Percentiles rank a stretch among this genome's conserved stretches.
Conservation (phyloP, 2,113 vertebrate genomes). For the Passer montanus region DNA sequence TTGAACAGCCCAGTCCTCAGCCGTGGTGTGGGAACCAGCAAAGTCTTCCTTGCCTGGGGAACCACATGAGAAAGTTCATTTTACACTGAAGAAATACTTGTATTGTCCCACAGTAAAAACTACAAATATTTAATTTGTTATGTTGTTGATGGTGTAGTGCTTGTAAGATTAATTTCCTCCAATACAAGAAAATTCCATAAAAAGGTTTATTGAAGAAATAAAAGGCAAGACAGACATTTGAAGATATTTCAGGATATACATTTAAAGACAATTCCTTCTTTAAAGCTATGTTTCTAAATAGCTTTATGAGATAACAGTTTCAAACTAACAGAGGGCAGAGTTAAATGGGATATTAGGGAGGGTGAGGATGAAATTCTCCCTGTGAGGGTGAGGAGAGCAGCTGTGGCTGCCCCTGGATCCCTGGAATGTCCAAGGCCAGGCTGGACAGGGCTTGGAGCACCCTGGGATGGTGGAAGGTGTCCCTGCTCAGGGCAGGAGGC, state of each 20-base stretch:
- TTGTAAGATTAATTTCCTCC: not conserved
- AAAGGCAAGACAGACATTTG: not conserved
- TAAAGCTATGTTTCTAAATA: not conserved
- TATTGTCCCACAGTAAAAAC: not conserved
- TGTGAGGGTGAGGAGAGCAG: rapidly evolving
- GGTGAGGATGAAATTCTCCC: not conserved
- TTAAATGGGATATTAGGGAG: too few relatives aligned
- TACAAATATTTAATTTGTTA: not conserved
- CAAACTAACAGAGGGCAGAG: not conserved
- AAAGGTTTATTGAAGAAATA: not conserved
- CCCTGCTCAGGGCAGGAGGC: rapidly evolving
- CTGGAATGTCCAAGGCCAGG: not conserved
- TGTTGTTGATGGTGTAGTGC: too few relatives aligned
- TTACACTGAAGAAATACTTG: not conserved
- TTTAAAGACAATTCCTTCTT: not conserved
- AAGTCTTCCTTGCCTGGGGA: slow-evolving; percentile 84
- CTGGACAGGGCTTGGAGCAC: rapidly evolving
- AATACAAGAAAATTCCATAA: not conserved
- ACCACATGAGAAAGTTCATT: not conserved
- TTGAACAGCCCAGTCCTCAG: slow-evolving; percentile 90
- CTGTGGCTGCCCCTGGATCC: not conserved
- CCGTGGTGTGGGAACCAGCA: slow-evolving; percentile 93
- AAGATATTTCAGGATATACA: not conserved
- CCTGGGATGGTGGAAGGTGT: rapidly evolving
- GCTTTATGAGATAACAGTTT: not conserved